Evolutionary conservation across 2,113 vertebrate species (phyloP).

Genomic region (Rhinopomastus cyanomelas): DNA sequence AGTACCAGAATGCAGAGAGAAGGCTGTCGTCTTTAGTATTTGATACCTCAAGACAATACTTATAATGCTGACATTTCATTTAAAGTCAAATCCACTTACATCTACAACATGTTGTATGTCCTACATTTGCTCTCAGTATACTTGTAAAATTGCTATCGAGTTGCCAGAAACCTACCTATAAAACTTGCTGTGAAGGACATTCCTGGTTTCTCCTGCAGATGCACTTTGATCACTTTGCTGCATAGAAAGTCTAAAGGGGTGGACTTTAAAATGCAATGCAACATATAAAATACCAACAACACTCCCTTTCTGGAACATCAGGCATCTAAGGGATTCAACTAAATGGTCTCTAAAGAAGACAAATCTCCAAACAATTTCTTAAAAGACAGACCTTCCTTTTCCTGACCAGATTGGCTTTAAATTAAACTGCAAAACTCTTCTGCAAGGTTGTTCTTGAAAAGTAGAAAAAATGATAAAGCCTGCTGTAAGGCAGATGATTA

Average conservation of each 20-base stretch:
- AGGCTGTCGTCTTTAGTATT: neutral
- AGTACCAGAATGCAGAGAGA: neutral
- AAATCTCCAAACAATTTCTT: neutral
- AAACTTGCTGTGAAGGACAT: neutral
- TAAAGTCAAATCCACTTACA: neutral
- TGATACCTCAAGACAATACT: neutral
- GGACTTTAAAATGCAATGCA: neutral
- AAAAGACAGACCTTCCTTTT: conserved; percentile 4
- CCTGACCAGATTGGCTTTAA: conserved; percentile 26
- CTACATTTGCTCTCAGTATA: neutral
- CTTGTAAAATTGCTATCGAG: neutral
- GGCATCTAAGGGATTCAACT: neutral
- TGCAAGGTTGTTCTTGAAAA: conserved; percentile 49
- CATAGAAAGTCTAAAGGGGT: neutral
- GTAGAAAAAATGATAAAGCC: conserved; percentile 39
- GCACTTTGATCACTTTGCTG: neutral
- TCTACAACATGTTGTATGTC: neutral
- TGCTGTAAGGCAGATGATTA: conserved; percentile 59
- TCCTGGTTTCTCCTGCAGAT: neutral
- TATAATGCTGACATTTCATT: neutral
- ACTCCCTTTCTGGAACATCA: neutral
- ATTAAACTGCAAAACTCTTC: conserved; percentile 31
- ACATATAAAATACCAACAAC: neutral
- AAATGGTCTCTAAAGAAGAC: neutral
- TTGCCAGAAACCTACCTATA: neutral